phyloP scores from a whole-genome alignment of 2,113 vertebrate genomes.

The Zapus hudsonius region DNA sequence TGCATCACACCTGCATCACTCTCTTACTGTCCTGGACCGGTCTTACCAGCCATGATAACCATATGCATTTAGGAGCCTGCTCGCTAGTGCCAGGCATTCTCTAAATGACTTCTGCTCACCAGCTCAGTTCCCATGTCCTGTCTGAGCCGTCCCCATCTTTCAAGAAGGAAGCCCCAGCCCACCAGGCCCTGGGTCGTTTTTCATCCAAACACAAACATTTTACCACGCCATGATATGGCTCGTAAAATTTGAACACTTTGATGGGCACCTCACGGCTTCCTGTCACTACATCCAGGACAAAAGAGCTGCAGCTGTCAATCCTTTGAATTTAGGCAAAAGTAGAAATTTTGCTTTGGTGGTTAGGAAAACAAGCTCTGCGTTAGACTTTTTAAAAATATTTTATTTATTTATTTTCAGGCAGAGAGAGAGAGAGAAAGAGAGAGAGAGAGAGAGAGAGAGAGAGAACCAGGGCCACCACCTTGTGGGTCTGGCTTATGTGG shows the following conservation, averaged over 20 bases:
- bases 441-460: too few relatives aligned
- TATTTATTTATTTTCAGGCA: too few relatives aligned
- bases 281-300: not conserved
- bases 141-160: not conserved
- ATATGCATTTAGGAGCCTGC: not conserved
- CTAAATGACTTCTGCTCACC: not conserved
- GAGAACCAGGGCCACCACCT: too few relatives aligned
- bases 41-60: constrained; percentile 11
- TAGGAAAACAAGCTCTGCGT: not conserved
- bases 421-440: too few relatives aligned
- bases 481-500: too few relatives aligned
- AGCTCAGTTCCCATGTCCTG: not conserved
- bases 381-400: too few relatives aligned
- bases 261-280: not conserved
- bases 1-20: not conserved
- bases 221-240: not conserved
- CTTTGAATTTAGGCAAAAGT: not conserved
- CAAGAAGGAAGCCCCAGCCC: not conserved
- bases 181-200: not conserved
- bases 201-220: not conserved
- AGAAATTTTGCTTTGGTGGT: not conserved
- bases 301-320: not conserved
- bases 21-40: not conserved
- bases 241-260: not conserved
- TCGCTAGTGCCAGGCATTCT: not conserved